Evolutionary conservation across 2,797 vertebrate species (phyloP), one percentile per base, ranked within the genome.

Genomic region (Acanthornis magna): DNA sequence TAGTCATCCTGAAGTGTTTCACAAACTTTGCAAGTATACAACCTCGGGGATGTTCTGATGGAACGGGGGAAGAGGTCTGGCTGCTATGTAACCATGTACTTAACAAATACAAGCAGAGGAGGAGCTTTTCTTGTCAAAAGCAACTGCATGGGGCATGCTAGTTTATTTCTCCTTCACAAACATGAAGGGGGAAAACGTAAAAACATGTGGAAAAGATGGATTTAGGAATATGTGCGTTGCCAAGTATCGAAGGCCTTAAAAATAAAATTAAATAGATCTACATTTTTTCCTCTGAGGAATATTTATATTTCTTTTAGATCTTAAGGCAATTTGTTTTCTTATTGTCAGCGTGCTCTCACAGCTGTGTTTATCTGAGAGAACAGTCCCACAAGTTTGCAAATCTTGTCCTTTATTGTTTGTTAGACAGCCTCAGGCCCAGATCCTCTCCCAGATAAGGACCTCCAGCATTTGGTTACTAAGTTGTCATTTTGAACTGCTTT

Each of bases 21-120:
- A 91, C 29, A 73, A 54, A 36, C 32, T 83, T 91, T 77, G 67
- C 30, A 8, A 70, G 27, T 38, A 5, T 60, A 67, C 51, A 76
- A 7, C 68, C 30, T 23, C 0, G 0, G 42, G 88, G 38, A 50
- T 0, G 0, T 76, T 82, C 51, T 15, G 50, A 62, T 66, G 40
- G 32, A 62, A n/a, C 0, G 0, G 50, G 74, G 68, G 17, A 83
- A 60, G 17, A 16, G 22, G 23, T 60, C 68, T 93, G 87, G 68
- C 89, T 80, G 53, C 75, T 77, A 3, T 7, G 2, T 91, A 88
- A 77, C 26, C 32, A 17, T 2, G 5, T 53, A 16, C 45, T 83
- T 67, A 67, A 85, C 10, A 74, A 50, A 45, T 53, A 50, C 22
- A 88, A 67, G 57, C 50, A 88, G 65, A 72, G 34, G 15, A 75